These are phyloP conservation scores for Lutraria lutraria DNA, from an alignment of 2,888 invertebrate species.

Conservation along the genomic window DNA sequence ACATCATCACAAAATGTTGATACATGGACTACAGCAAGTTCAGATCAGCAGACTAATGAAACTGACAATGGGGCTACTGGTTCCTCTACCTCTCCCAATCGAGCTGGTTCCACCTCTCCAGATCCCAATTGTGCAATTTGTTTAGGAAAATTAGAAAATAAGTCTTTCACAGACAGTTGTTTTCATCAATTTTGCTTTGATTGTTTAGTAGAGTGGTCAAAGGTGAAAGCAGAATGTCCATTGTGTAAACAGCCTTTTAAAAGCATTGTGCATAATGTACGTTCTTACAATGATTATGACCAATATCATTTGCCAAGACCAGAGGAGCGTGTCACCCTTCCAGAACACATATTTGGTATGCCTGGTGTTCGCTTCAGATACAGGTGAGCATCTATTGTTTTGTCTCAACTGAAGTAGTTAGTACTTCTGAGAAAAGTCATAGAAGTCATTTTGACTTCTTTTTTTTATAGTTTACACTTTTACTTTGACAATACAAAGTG, in stretches of 20 bases:
- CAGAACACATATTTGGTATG: constrained; percentile 53
- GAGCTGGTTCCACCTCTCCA: constrained; percentile 72
- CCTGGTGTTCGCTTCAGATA: constrained; percentile 83
- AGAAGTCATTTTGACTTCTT: neutral
- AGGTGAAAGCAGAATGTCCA: constrained; percentile 93
- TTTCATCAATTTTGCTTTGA: constrained; percentile 97
- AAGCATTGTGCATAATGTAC: constrained; percentile 96
- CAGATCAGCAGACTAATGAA: neutral
- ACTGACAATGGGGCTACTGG: neutral
- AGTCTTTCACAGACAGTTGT: constrained; percentile 96
- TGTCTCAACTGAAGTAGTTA: neutral
- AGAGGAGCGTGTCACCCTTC: constrained; percentile 49
- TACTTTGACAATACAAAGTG: too few species aligned
- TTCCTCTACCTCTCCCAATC: constrained; percentile 39
- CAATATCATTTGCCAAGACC: constrained; percentile 89
- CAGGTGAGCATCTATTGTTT: constrained; percentile 37
- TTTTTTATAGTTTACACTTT: neutral
- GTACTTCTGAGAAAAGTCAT: neutral
- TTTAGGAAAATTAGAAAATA: constrained; percentile 94
- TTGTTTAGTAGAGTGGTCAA: constrained; percentile 97
- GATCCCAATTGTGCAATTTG: constrained; percentile 95
- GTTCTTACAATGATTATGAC: constrained; percentile 95
- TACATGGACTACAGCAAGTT: neutral
- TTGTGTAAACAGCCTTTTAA: constrained; percentile 96
- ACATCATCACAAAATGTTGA: neutral